Evolutionary conservation across 2,797 vertebrate genomes (phyloP).

Genomic region (Sebastes oblongus): DNA sequence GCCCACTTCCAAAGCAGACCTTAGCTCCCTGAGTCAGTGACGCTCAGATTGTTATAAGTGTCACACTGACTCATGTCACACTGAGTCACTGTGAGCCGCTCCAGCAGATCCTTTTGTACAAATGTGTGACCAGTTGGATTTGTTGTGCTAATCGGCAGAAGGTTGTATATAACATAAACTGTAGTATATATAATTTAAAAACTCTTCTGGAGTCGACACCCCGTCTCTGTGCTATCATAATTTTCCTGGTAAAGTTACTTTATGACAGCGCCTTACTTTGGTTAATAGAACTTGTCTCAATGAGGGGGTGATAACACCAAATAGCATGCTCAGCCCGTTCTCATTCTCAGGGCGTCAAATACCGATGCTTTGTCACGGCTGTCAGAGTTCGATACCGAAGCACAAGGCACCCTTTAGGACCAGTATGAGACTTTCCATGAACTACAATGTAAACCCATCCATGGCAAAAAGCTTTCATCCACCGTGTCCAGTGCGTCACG

Average conservation of each 20-base stretch:
- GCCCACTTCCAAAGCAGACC: not conserved
- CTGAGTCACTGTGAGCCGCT: not conserved
- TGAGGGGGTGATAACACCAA: not conserved
- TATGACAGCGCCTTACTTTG: not conserved
- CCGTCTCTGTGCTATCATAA: not conserved
- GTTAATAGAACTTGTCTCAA: not conserved
- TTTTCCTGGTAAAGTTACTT: not conserved
- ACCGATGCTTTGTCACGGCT: too few species aligned
- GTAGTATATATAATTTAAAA: too few species aligned
- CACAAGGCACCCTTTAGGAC: too few species aligned
- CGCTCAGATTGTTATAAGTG: not conserved
- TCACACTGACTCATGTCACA: not conserved
- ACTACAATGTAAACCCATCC: too few species aligned
- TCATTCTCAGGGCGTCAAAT: too few species aligned
- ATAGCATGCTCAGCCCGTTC: too few species aligned
- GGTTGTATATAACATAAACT: not conserved
- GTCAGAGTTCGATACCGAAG: too few species aligned
- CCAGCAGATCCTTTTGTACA: not conserved
- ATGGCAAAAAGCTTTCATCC: too few species aligned
- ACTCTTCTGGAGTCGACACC: not conserved
- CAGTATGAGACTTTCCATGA: too few species aligned
- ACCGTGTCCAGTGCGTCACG: too few species aligned
- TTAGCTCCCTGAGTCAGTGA: not conserved
- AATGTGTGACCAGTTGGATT: not conserved
- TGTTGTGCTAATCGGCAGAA: not conserved